phyloP scores from a whole-genome alignment of 2,113 vertebrate species.

The Mustela lutreola region DNA sequence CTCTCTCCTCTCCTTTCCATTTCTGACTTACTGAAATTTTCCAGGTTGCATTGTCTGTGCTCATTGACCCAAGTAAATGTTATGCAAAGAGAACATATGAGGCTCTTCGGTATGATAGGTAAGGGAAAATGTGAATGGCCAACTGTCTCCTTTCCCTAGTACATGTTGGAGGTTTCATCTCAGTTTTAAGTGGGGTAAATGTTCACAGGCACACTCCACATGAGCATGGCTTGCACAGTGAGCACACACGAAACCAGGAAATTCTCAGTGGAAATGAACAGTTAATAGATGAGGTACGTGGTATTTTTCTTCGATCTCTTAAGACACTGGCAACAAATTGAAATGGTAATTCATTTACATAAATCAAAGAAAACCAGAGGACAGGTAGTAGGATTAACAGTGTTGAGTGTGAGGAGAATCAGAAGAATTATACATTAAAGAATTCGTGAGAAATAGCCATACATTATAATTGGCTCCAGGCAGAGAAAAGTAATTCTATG shows the following conservation, averaged over 20 bases:
- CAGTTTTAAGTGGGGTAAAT: neutral
- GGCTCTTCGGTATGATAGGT: neutral
- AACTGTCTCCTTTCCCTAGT: neutral
- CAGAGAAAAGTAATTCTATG: constrained; percentile 54
- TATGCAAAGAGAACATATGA: neutral
- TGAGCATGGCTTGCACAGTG: neutral
- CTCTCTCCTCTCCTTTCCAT: neutral
- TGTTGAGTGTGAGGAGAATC: neutral
- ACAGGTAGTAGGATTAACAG: constrained; percentile 1
- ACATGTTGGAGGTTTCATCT: neutral
- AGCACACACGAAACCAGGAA: neutral
- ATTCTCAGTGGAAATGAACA: neutral
- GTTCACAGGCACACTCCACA: neutral
- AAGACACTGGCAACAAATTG: constrained; percentile 18
- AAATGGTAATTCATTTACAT: constrained; percentile 32
- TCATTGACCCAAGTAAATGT: neutral
- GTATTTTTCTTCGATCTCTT: neutral
- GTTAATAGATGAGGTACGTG: neutral
- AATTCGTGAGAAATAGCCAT: neutral
- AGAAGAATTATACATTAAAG: neutral
- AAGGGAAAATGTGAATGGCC: neutral
- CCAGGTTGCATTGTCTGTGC: neutral
- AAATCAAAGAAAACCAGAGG: constrained; percentile 38
- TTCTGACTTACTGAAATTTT: neutral
- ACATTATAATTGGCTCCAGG: neutral